Conservation (phyloP, 2,113 vertebrate species). For the mouse (Mus musculus) region DNA sequence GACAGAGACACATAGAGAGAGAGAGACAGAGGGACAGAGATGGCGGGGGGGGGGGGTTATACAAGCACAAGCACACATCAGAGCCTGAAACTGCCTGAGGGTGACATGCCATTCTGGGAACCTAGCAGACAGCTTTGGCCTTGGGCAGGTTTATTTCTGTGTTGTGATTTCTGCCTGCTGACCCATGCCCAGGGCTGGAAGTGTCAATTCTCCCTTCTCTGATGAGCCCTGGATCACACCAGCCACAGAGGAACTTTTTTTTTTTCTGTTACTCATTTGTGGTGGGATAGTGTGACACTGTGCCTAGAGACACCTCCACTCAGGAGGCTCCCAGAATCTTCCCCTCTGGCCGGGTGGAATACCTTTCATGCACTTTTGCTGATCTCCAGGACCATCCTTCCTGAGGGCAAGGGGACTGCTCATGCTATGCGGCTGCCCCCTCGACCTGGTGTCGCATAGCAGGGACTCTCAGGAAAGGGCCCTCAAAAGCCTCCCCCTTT, state of each 20-base stretch:
- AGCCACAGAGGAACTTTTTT: too few species aligned
- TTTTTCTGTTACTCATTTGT: not conserved
- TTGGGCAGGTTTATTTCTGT: accelerated
- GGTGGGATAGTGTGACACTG: too few species aligned
- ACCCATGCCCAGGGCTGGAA: not conserved
- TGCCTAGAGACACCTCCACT: too few species aligned
- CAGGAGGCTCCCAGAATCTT: not conserved
- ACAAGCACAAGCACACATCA: too few species aligned
- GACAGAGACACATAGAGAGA: not conserved
- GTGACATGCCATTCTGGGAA: not conserved
- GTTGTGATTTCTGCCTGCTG: not conserved
- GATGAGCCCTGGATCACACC: not conserved
- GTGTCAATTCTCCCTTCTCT: not conserved
- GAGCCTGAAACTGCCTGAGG: not conserved
- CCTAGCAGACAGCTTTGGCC: not conserved
- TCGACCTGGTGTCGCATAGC: not conserved
- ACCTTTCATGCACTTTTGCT: not conserved
- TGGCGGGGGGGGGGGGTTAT: not conserved
- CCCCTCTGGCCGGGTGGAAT: accelerated
- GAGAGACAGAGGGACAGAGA: not conserved
- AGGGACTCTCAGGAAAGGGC: not conserved
- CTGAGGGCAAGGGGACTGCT: not conserved
- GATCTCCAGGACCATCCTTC: not conserved
- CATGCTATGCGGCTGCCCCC: not conserved
- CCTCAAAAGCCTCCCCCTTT: not conserved